These are phyloP conservation scores for Telmatochromis brichardi DNA, from an alignment of 2,113 vertebrate genomes.

Conservation along the genomic window DNA sequence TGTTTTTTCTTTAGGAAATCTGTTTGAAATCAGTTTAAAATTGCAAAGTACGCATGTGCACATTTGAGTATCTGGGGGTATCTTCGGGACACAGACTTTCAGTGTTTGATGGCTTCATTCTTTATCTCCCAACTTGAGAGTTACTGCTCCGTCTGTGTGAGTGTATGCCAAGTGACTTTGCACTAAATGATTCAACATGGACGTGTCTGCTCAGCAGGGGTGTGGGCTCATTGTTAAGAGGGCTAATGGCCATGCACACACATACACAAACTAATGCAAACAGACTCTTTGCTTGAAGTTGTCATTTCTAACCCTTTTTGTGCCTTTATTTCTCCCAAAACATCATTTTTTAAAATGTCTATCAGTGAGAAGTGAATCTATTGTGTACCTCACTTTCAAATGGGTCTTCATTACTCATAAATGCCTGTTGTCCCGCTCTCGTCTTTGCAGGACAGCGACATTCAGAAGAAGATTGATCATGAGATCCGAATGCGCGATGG, in stretches of 20 bases:
- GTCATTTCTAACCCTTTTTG: not conserved
- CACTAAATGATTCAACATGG: conserved; percentile 48
- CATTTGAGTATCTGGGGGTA: not conserved
- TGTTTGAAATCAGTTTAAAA: not conserved
- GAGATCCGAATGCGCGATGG: conserved; percentile 93
- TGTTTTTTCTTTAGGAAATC: not conserved
- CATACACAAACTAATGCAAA: not conserved
- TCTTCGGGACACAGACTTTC: not conserved
- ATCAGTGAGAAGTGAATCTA: not conserved
- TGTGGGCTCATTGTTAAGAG: not conserved
- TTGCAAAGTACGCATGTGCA: not conserved
- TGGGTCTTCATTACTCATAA: not conserved
- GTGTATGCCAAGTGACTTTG: not conserved
- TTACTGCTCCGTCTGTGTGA: not conserved
- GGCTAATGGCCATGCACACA: not conserved
- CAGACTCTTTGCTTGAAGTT: not conserved
- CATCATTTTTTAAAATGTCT: not conserved
- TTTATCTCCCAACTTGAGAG: not conserved
- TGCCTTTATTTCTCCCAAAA: not conserved
- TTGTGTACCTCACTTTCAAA: not conserved
- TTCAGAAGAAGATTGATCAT: conserved; percentile 90
- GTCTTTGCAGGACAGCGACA: conserved; percentile 80
- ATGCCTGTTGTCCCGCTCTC: not conserved
- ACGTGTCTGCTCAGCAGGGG: not conserved
- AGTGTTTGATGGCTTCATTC: conserved; percentile 8